Percentiles rank a stretch among this genome's conserved stretches.
Conservation (phyloP, 2,797 vertebrate genomes). For the Trematomus bernacchii region DNA sequence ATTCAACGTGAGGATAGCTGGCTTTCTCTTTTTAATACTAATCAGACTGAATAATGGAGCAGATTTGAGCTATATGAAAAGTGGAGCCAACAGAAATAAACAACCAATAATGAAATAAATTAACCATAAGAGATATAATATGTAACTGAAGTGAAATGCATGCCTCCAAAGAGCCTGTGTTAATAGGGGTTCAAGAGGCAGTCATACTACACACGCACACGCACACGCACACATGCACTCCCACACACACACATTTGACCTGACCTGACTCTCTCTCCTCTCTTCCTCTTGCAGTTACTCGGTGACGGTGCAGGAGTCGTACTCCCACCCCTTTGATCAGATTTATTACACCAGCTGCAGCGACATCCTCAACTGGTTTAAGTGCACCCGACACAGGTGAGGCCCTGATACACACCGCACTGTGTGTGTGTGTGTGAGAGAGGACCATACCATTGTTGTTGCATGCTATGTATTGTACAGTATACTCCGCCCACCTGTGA, state of each 20-base stretch:
- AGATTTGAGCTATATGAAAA: no score
- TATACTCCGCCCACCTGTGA: neutral
- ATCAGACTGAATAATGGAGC: no score
- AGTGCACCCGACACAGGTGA: slow-evolving; percentile 97
- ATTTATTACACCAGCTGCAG: slow-evolving; percentile 97
- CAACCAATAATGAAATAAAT: no score
- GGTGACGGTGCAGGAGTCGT: slow-evolving; percentile 95
- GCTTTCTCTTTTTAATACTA: no score
- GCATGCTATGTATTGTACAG: neutral
- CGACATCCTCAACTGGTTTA: slow-evolving; percentile 98
- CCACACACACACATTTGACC: neutral
- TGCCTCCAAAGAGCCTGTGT: slow-evolving; percentile 17
- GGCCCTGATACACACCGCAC: neutral
- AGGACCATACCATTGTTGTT: neutral
- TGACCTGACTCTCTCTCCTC: neutral
- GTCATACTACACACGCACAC: slow-evolving; percentile 37
- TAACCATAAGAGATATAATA: neutral
- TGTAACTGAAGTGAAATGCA: neutral
- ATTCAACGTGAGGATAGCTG: no score
- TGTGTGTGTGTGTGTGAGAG: neutral
- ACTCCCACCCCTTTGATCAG: slow-evolving; percentile 95
- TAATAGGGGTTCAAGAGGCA: slow-evolving; percentile 44
- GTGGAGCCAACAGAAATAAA: no score
- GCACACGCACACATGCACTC: no score
- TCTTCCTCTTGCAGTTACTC: slow-evolving; percentile 88